Conservation (phyloP, 2,797 vertebrate genomes). For the Cuculus canorus region DNA sequence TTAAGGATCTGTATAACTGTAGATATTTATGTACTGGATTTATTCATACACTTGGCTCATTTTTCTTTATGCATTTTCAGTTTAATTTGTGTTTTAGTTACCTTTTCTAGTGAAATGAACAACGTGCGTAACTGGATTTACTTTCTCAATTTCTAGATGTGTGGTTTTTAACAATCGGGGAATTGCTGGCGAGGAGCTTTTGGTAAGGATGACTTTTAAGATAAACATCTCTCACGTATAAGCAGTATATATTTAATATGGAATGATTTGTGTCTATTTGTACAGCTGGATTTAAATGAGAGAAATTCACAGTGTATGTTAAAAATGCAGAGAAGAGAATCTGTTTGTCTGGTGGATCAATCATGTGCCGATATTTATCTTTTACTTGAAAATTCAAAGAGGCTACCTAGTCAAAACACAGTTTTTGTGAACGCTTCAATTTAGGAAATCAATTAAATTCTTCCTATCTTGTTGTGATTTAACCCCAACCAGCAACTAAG, state of each 20-base stretch:
- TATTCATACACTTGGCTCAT: rapidly evolving
- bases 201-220: slow-evolving; percentile 85
- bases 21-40: background rate
- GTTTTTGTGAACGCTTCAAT: background rate
- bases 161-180: slow-evolving; percentile 98
- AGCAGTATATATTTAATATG: background rate
- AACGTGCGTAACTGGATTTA: background rate
- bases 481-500: too few relatives aligned
- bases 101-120: background rate
- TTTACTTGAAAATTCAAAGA: background rate
- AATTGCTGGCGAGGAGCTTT: slow-evolving; percentile 91
- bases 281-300: background rate
- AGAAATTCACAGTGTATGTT: background rate
- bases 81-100: background rate
- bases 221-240: background rate
- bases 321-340: background rate
- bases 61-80: background rate
- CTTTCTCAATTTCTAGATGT: slow-evolving; percentile 84
- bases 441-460: background rate
- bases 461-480: background rate
- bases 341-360: background rate
- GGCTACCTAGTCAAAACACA: background rate
- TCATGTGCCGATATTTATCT: background rate
- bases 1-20: background rate
- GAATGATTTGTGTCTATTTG: background rate